Conservation (phyloP, 2,113 vertebrate species). For the Ivindomyrus marchei region DNA sequence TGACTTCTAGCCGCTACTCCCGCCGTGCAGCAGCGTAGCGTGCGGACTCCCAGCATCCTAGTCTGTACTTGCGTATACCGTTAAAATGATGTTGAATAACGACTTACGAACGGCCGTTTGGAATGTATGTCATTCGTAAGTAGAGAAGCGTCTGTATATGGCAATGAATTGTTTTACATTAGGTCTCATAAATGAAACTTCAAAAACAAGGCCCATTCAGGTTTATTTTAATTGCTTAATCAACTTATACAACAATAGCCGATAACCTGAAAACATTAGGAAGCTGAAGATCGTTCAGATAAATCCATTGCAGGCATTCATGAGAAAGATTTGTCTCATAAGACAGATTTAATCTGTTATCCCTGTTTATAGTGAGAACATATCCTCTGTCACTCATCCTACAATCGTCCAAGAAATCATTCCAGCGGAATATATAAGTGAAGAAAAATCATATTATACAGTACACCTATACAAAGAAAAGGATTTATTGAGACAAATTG, state of each 20-base stretch:
- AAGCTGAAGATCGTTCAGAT: neutral
- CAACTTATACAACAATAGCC: neutral
- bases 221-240: neutral
- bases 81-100: too few relatives aligned
- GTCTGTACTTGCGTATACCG: too few relatives aligned
- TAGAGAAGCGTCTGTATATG: neutral
- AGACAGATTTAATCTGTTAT: neutral
- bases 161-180: neutral
- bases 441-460: conserved; percentile 1
- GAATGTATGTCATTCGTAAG: too few relatives aligned
- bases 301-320: neutral
- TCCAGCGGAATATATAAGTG: neutral
- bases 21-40: too few relatives aligned
- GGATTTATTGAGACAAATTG: conserved; percentile 24
- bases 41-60: too few relatives aligned
- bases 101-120: too few relatives aligned
- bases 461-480: conserved; percentile 28
- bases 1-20: too few relatives aligned
- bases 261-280: neutral
- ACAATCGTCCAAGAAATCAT: neutral
- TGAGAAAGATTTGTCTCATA: neutral
- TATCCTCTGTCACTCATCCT: neutral
- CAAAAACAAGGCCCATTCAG: neutral
- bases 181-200: neutral
- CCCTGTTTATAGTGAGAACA: neutral